Evolutionary conservation across 2,797 vertebrate genomes (phyloP), one percentile per base, ranked within the genome.

Genomic region (Pangasius djambal): DNA sequence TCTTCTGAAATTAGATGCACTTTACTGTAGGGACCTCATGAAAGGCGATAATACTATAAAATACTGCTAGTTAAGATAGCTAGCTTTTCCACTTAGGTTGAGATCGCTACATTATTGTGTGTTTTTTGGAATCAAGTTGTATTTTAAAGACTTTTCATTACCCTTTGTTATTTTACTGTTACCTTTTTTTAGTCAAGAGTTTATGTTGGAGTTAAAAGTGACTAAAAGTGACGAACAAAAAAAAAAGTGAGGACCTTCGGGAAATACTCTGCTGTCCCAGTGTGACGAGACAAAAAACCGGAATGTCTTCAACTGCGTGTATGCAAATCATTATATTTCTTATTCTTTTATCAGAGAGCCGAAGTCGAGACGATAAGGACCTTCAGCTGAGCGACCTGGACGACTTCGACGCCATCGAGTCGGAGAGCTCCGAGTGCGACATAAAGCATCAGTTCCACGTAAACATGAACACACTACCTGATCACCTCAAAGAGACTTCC

Each of bases 341-440:
- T 65, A 28, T 85, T 83, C 72, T 16, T 40, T 91, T 90, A 90
- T 52, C 95, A 98, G 98, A 97, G 70, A 96, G 93, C 92, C 94
- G 93, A 40, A 94, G 96, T 93, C 97, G 97, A 90, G 96, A 97
- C 2, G 97, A 98, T 92, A 98, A 99, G 93, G 98, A 98, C 40
- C 96, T 98, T 55, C 97, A 98, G 94, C 93, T 99, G 83, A 99
- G 98, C 92, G 98, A 99, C 93, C 88, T 99, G 94, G 98, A 99
- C 10, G 98, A 99, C 88, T 97, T 99, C 86, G 98, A 98, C 90
- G 93, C 97, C 3, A 96, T 98, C 65, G 98, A 98, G 92, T 97
- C 97, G 0, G 98, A 99, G 93, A 97, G 93, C 93, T 97, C 97
- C 0, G 98, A 98, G 92, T 98, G 98, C 83, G 97, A 99, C 92